Evolutionary conservation across 2,888 invertebrate species (phyloP).

Genomic region (Drosophila meridiana): DNA sequence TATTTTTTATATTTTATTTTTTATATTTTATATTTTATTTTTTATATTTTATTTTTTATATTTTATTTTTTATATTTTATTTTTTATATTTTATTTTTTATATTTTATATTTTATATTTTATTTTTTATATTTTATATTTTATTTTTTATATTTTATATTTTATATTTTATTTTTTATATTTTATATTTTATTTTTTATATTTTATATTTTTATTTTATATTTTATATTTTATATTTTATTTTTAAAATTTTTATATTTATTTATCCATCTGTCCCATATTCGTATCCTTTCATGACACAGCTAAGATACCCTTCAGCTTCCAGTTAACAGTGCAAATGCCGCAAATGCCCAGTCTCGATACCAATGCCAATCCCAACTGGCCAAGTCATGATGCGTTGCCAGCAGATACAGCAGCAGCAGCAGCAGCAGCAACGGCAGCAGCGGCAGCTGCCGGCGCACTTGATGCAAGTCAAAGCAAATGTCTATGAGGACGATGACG

Average conservation of each 20-base stretch:
- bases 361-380: slow-evolving; percentile 33
- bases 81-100: too few species aligned
- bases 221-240: background rate
- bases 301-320: background rate
- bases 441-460: slow-evolving; percentile 32
- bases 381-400: slow-evolving; percentile 41
- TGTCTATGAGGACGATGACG: slow-evolving; percentile 32
- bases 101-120: background rate
- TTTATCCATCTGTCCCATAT: too few species aligned
- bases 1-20: background rate
- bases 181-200: background rate
- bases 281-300: background rate
- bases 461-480: slow-evolving; percentile 58
- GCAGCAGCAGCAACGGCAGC: slow-evolving; percentile 21
- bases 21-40: background rate
- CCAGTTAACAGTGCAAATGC: slow-evolving; percentile 19
- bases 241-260: background rate
- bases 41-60: background rate
- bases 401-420: slow-evolving; percentile 10
- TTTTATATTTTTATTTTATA: background rate
- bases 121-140: background rate
- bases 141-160: too few species aligned
- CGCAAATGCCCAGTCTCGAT: slow-evolving; percentile 9
- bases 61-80: background rate
- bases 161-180: too few species aligned